These are phyloP conservation scores for Scaptodrosophila latifasciaeformis DNA, from an alignment of 2,888 invertebrate species.

Conservation along the genomic window DNA sequence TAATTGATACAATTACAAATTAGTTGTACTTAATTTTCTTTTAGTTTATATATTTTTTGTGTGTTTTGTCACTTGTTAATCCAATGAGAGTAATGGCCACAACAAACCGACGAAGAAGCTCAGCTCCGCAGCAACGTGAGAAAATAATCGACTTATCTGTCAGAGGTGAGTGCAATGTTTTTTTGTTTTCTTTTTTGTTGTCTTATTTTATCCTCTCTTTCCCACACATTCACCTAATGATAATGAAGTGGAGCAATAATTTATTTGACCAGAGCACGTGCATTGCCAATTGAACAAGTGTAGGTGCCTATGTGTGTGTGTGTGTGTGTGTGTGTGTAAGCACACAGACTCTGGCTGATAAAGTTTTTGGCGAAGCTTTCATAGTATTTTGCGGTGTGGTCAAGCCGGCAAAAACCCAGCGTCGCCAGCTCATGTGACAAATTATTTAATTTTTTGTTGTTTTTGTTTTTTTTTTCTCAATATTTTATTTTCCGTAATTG, in stretches of 20 bases:
- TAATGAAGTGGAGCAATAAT: too few relatives aligned
- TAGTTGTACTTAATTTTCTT: too few relatives aligned
- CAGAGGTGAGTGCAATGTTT: constrained; percentile 62
- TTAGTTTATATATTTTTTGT: too few relatives aligned
- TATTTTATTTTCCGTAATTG: constrained; percentile 12
- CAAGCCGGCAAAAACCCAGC: constrained; percentile 29
- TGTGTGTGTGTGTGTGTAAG: constrained; percentile 8
- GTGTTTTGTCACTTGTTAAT: background rate
- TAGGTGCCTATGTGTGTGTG: constrained; percentile 7
- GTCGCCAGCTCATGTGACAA: constrained; percentile 48
- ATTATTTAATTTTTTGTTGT: constrained; percentile 49
- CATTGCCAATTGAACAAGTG: constrained; percentile 26
- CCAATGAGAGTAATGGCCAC: constrained; percentile 2
- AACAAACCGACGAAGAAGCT: constrained; percentile 8
- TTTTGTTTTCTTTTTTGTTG: too few relatives aligned
- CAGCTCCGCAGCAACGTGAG: constrained; percentile 26
- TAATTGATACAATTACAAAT: too few relatives aligned
- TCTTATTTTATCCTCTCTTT: too few relatives aligned
- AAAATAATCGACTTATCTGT: constrained; percentile 70
- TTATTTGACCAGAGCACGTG: constrained; percentile 34
- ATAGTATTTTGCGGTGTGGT: too few relatives aligned
- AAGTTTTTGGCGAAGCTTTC: too few relatives aligned
- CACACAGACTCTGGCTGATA: too few relatives aligned
- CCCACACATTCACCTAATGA: background rate
- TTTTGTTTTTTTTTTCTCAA: constrained; percentile 24